Conservation (phyloP, 2,113 vertebrate genomes). For the Crypturellus undulatus region DNA sequence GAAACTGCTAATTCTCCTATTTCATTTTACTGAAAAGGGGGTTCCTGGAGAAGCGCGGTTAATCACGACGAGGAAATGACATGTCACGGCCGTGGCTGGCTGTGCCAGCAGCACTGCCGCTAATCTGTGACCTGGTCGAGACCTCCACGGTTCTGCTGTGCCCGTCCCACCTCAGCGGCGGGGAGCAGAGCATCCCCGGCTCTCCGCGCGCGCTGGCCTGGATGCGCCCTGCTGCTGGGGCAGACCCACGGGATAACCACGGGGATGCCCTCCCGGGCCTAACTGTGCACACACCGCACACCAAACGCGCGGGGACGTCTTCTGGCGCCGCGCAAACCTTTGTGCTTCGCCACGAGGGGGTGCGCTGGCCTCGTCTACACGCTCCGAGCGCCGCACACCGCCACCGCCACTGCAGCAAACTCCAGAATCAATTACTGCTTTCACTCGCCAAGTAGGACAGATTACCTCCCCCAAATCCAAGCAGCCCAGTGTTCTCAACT, state of each 20-base stretch:
- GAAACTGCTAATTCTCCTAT: slow-evolving; percentile 3
- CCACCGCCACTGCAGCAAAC: neutral
- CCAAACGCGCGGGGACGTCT: neutral
- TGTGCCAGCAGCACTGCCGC: neutral
- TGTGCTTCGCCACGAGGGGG: neutral
- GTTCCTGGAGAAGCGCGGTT: slow-evolving; percentile 21
- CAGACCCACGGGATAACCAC: too few relatives aligned
- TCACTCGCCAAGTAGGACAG: neutral
- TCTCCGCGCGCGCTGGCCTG: neutral
- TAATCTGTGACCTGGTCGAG: neutral
- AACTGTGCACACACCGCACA: neutral
- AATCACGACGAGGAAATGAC: slow-evolving; percentile 23
- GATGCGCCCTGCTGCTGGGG: too few relatives aligned
- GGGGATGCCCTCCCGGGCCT: neutral
- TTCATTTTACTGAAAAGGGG: slow-evolving; percentile 22
- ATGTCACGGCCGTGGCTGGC: neutral
- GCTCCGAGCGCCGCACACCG: neutral
- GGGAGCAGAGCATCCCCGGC: neutral
- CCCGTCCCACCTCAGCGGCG: too few relatives aligned
- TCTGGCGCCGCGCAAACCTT: neutral
- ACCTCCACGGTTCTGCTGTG: neutral
- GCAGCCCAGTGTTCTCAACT: neutral
- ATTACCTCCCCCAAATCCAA: neutral
- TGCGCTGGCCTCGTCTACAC: neutral
- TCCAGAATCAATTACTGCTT: neutral